Evolutionary conservation across 2,888 invertebrate genomes (phyloP).

Genomic region (Melangyna quadrimaculata): DNA sequence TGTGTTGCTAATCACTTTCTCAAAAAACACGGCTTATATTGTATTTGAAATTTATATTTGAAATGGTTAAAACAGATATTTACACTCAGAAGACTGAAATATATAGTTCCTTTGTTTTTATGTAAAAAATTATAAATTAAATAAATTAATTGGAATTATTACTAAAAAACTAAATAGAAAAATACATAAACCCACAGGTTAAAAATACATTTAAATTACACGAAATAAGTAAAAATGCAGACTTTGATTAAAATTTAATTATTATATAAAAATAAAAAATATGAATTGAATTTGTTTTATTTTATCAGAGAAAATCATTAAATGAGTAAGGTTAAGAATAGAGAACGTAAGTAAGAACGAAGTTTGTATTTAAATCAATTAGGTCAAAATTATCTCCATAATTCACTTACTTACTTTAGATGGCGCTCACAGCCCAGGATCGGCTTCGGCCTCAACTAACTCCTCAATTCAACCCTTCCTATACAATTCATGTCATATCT

Average conservation of each 20-base stretch:
- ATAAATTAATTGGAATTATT: constrained; percentile 79
- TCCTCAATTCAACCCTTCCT: no score
- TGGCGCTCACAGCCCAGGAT: no score
- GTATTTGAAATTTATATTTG: constrained; percentile 74
- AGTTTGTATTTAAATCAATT: no score
- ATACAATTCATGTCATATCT: no score
- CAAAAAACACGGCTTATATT: no score
- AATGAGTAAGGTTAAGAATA: no score
- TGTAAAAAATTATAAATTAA: constrained; percentile 78
- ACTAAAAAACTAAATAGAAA: constrained; percentile 71
- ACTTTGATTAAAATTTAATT: constrained; percentile 63
- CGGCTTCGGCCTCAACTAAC: no score
- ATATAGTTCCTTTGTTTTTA: constrained; percentile 82
- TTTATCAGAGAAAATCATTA: no score
- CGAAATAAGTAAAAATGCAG: constrained; percentile 53
- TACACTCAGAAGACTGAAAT: constrained; percentile 81
- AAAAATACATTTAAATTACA: constrained; percentile 62
- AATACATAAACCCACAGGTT: constrained; percentile 73
- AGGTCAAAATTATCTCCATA: no score
- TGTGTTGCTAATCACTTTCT: no score
- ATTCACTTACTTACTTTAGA: no score
- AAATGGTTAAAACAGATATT: constrained; percentile 75
- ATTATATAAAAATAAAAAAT: constrained; percentile 55
- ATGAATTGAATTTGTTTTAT: constrained; percentile 40
- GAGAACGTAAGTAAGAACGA: no score